phyloP scores from a whole-genome alignment of 2,113 vertebrate species.

The Pangasianodon gigas region DNA sequence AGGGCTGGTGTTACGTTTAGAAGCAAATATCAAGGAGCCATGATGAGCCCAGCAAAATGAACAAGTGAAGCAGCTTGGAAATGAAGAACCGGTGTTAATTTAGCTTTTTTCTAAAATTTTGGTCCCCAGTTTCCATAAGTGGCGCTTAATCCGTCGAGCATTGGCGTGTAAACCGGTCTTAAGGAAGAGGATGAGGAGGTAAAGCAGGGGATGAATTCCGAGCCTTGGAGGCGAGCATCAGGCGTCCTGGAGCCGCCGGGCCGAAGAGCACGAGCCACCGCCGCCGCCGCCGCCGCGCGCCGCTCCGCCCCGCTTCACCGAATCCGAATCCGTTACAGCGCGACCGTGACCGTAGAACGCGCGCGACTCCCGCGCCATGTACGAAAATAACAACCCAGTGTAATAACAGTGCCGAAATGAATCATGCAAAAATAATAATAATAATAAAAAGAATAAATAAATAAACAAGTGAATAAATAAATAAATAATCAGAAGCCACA shows the following conservation, averaged over 20 bases:
- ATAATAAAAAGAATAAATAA: too few relatives aligned
- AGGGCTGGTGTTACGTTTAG: slow-evolving; percentile 57
- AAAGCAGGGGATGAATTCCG: slow-evolving; percentile 63
- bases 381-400: not conserved
- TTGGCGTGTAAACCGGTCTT: slow-evolving; percentile 79
- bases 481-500: not conserved
- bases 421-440: not conserved
- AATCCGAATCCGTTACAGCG: slow-evolving; percentile 4
- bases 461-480: slow-evolving; percentile 14
- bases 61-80: slow-evolving; percentile 33
- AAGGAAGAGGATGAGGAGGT: slow-evolving; percentile 48
- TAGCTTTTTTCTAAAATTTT: slow-evolving; percentile 98
- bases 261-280: slow-evolving; percentile 64
- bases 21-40: slow-evolving; percentile 56
- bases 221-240: slow-evolving; percentile 68
- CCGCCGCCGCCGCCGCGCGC: slow-evolving; percentile 67
- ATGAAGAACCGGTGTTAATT: slow-evolving; percentile 71
- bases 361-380: slow-evolving; percentile 29
- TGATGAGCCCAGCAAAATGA: slow-evolving; percentile 15
- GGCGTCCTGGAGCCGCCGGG: slow-evolving; percentile 70
- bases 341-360: not conserved
- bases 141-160: slow-evolving; percentile 88
- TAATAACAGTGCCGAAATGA: not conserved
- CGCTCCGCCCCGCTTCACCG: slow-evolving; percentile 24
- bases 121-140: slow-evolving; percentile 99